Evolutionary conservation across 2,888 invertebrate species (phyloP).

Genomic region (Limnephilus rhombicus): DNA sequence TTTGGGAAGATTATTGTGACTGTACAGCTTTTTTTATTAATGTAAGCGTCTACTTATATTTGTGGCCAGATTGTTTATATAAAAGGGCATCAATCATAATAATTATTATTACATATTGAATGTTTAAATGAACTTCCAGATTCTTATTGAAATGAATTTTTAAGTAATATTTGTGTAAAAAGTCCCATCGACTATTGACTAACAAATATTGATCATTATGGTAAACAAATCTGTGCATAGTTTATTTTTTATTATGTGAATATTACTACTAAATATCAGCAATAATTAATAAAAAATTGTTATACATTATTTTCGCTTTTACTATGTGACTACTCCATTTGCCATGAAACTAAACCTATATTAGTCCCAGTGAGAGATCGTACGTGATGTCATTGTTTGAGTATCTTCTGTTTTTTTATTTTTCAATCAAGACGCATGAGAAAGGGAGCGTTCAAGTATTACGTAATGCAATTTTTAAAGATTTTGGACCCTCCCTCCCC

Average conservation of each 20-base stretch:
- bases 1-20: slow-evolving; percentile 60
- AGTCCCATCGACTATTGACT: slow-evolving; percentile 58
- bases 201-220: slow-evolving; percentile 64
- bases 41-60: slow-evolving; percentile 58
- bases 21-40: slow-evolving; percentile 64
- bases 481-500: no score
- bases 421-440: no score
- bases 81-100: slow-evolving; percentile 24
- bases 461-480: no score
- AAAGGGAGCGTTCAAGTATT: no score
- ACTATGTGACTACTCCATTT: slow-evolving; percentile 44
- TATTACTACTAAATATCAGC: slow-evolving; percentile 78
- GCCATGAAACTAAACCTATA: no score
- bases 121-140: slow-evolving; percentile 44
- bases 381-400: no score
- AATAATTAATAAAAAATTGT: slow-evolving; percentile 79
- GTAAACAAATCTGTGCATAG: slow-evolving; percentile 79
- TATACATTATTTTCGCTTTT: slow-evolving; percentile 71
- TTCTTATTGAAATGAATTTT: slow-evolving; percentile 44
- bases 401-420: no score
- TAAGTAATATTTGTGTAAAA: slow-evolving; percentile 57
- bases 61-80: slow-evolving; percentile 56
- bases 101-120: slow-evolving; percentile 17
- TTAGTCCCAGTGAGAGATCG: no score
- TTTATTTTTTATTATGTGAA: slow-evolving; percentile 85